Conservation (phyloP, 2,888 invertebrate species). For the Lasius fuliginosus region DNA sequence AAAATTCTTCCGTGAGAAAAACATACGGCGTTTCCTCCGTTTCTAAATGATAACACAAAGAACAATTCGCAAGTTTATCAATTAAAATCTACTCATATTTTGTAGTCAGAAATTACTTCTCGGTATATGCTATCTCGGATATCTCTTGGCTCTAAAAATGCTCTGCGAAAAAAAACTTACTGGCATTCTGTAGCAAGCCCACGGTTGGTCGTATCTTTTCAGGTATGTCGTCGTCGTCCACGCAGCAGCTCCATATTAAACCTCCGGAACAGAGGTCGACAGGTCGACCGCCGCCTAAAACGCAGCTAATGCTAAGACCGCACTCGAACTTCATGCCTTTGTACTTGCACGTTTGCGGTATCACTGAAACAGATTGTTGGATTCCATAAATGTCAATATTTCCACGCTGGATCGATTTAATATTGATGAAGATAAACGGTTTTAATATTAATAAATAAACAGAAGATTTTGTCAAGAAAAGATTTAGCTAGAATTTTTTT, state of each 20-base stretch:
- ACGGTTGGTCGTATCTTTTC: conserved; percentile 83
- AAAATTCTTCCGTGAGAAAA: conserved; percentile 58
- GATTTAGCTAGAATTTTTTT: background rate
- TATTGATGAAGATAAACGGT: background rate
- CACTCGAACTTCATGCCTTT: conserved; percentile 95
- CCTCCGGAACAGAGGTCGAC: conserved; percentile 97
- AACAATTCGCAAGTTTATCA: background rate
- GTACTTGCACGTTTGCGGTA: conserved; percentile 95
- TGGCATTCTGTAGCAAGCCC: conserved; percentile 93
- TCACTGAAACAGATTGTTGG: conserved; percentile 89
- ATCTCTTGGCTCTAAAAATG: background rate
- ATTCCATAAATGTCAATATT: conserved; percentile 17
- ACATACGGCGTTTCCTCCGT: background rate
- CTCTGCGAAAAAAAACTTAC: conserved; percentile 88
- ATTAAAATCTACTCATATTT: background rate
- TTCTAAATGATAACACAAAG: background rate
- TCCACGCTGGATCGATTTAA: background rate
- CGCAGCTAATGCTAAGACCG: conserved; percentile 96
- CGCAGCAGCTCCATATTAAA: conserved; percentile 98
- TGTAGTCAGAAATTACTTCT: background rate
- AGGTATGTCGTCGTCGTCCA: conserved; percentile 90
- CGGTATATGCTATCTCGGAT: background rate
- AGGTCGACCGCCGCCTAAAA: conserved; percentile 95
- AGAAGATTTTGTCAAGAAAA: background rate
- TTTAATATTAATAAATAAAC: background rate